Evolutionary conservation across 2,797 vertebrate species (phyloP), one percentile per base, ranked within the genome.

Genomic region (Eleutherodactylus coqui): DNA sequence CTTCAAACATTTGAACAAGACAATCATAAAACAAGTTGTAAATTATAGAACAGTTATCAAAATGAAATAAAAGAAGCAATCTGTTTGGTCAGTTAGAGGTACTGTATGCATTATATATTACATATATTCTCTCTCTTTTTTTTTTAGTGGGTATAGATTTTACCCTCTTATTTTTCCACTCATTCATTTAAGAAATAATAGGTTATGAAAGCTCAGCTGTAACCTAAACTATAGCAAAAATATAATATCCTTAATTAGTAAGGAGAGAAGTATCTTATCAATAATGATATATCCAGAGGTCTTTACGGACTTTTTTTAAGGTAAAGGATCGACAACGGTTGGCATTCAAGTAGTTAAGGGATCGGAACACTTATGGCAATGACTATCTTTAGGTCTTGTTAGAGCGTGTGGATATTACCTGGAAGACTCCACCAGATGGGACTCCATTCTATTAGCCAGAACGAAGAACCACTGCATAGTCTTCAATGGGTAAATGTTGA

Each of bases 181-280:
- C 13, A 87, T 79, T 87, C 16, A 43, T 87, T 84, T 84, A 80
- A 75, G 58, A 84, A 87, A 87, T 79, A 5, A 82, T 78, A 80
- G 60, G 53, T 64, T 84, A 80, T 69, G 86, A 84, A 87, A 67
- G 82, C 77, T 76, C 58, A 69, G 70, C 82, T 80, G 17, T 67
- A 87, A 84, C 62, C 86, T 87, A 87, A 87, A 75, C 86, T 87
- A 84, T 84, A 84, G 86, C 77, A 85, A 87, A 87, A 87, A 87
- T 87, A 87, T 75, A 84, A 69, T 80, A 87, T 85, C 82, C 82
- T 87, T 87, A 84, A 81, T 87, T 87, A 87, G 86, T 87, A 87
- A 84, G 82, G 86, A 87, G 17, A 85, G 7, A 64, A 69, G 41
- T 75, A 84, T 87, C 51, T 81, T 81, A 81, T 64, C 58, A 84